Evolutionary conservation across 2,113 vertebrate genomes (phyloP).

Genomic region (Galeopterus variegatus): DNA sequence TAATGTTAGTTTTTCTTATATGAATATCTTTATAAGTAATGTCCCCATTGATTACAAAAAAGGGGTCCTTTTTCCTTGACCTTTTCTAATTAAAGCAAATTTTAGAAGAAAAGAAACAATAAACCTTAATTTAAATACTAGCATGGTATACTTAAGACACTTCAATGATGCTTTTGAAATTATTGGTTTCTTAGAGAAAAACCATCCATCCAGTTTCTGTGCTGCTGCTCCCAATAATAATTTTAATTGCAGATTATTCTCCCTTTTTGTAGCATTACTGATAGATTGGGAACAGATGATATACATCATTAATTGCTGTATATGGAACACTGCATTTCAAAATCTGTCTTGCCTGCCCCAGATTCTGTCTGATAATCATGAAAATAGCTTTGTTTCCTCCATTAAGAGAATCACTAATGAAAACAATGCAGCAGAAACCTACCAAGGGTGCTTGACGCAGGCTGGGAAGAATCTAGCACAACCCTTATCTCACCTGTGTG

Average conservation of each 20-base stretch:
- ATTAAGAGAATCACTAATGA: not conserved
- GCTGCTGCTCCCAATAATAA: constrained; percentile 38
- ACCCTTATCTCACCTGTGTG: not conserved
- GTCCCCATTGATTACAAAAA: not conserved
- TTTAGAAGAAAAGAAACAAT: not conserved
- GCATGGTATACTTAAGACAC: not conserved
- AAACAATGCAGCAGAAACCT: constrained; percentile 59
- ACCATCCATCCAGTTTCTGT: not conserved
- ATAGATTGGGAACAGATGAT: constrained; percentile 67
- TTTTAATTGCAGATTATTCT: constrained; percentile 82
- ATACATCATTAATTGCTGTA: constrained; percentile 73
- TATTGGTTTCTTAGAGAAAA: constrained; percentile 68
- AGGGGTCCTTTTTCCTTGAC: not conserved
- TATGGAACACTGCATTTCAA: constrained; percentile 69
- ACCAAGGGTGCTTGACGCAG: not conserved
- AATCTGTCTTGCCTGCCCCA: constrained; percentile 48
- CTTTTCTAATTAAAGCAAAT: constrained; percentile 52
- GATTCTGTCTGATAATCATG: constrained; percentile 46
- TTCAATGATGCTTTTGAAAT: not conserved
- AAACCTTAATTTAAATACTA: constrained; percentile 15
- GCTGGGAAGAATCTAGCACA: not conserved
- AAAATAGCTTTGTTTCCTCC: constrained; percentile 59
- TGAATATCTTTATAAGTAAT: not conserved
- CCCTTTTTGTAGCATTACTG: constrained; percentile 40
- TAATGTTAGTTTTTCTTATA: not conserved